Percentiles rank a stretch among this genome's conserved stretches.
These are phyloP conservation scores for Helicoverpa armigera DNA, from an alignment of 1,140 invertebrate species.

Conservation along the genomic window DNA sequence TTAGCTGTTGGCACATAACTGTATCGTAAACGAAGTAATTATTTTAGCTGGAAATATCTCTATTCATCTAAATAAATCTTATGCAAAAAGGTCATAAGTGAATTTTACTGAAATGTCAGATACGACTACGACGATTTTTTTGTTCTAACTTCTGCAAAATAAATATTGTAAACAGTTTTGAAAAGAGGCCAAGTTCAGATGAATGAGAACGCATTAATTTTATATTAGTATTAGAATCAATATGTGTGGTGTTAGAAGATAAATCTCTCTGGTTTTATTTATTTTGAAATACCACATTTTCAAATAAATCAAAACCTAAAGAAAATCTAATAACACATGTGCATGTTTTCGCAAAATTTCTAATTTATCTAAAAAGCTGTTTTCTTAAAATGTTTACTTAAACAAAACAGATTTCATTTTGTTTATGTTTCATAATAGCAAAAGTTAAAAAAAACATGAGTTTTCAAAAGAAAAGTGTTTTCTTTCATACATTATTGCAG, in stretches of 20 bases:
- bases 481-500: background rate
- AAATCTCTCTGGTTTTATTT: background rate
- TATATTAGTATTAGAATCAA: background rate
- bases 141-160: background rate
- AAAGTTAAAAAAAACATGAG: background rate
- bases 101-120: too few species aligned
- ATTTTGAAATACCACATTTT: constrained; percentile 9
- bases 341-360: background rate
- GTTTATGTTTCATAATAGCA: background rate
- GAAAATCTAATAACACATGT: background rate
- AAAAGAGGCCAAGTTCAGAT: constrained; percentile 32
- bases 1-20: background rate
- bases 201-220: constrained; percentile 17
- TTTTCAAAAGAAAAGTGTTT: background rate
- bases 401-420: background rate
- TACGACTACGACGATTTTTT: too few species aligned
- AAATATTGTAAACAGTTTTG: background rate
- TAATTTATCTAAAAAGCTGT: background rate
- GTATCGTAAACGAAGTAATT: constrained; percentile 22
- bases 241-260: background rate
- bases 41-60: constrained; percentile 1
- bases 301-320: background rate
- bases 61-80: background rate
- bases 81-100: too few species aligned
- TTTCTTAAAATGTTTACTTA: background rate